phyloP scores from a whole-genome alignment of 2,888 invertebrate genomes.

The Plutella xylostella region DNA sequence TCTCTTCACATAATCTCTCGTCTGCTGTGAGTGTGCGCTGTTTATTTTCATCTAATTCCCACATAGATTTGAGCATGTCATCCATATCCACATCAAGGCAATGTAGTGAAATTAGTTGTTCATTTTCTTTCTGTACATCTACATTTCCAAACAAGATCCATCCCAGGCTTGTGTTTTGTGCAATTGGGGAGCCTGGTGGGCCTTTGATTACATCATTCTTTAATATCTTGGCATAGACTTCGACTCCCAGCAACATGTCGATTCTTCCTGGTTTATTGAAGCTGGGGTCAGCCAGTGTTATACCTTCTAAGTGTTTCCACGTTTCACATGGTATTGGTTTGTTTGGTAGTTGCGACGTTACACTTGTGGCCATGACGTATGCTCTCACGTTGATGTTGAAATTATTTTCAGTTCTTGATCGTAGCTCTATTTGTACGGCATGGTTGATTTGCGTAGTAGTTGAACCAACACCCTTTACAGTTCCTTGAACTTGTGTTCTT shows the following conservation, averaged over 20 bases:
- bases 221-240: background rate
- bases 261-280: background rate
- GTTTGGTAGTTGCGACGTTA: background rate
- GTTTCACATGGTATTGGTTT: background rate
- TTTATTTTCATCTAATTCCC: background rate
- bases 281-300: background rate
- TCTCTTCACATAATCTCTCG: background rate
- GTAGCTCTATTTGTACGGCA: background rate
- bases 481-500: background rate
- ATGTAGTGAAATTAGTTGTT: background rate
- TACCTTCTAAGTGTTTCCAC: background rate
- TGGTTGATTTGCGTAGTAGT: background rate
- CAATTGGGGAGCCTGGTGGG: constrained; percentile 1
- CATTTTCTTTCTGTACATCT: background rate
- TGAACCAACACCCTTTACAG: background rate
- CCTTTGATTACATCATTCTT: background rate
- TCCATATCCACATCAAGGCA: background rate
- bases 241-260: background rate
- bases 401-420: background rate
- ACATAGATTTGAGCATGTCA: background rate
- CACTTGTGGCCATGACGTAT: background rate
- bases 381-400: background rate
- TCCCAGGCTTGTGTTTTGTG: background rate
- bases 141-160: background rate
- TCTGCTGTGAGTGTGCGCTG: background rate